Evolutionary conservation across 1,140 invertebrate species (phyloP), one percentile per base, ranked within the genome.

Genomic region (Cydia strobilella): DNA sequence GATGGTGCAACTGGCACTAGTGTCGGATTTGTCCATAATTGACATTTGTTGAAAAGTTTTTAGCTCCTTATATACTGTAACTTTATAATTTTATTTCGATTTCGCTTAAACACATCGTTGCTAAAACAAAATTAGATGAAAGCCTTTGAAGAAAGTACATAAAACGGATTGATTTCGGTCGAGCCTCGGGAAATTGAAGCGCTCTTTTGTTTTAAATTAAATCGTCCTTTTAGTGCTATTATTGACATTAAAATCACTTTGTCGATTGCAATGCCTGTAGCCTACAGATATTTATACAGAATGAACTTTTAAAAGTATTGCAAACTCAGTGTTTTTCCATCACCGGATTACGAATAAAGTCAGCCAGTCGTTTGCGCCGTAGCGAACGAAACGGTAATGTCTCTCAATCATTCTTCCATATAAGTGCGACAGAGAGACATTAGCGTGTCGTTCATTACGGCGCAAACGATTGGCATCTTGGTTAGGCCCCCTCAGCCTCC

Each of bases 101-200:
- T 39, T 69, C 7, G 65, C 31, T 69, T n/a, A 31, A 65, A 66
- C 63, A 66, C 35, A 35, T 66, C 25, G 27, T 66, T 66, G 27
- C 12, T 66, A n/a, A 51, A 66, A 3, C 2, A 13, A 66, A 20
- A 69, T 39, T 69, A 20, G 65, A 69, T 69, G 13, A 20, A 69
- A 69, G n/a, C 31, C n/a, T 69, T 42, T 42, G 31, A 69, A 69
- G 65, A 69, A 42, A 48, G 73, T 74, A 42, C 39, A 65, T 62
- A 74, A 66, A 66, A n/a, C n/a, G 42, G 66, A 66, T 74, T 66
- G 62, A 74, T 69, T 69, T 69, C 31, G 31, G 65, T 15, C 15
- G 13, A 3, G 65, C 31, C 65, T 69, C 65, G 27, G 15, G 65
- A 69, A 69, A 69, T 69, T 69, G 27, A 69, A 69, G 65, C 65